Percentiles rank a stretch among this genome's conserved stretches.
phyloP scores from a whole-genome alignment of 2,888 invertebrate genomes.

The Cephus pygmeus region DNA sequence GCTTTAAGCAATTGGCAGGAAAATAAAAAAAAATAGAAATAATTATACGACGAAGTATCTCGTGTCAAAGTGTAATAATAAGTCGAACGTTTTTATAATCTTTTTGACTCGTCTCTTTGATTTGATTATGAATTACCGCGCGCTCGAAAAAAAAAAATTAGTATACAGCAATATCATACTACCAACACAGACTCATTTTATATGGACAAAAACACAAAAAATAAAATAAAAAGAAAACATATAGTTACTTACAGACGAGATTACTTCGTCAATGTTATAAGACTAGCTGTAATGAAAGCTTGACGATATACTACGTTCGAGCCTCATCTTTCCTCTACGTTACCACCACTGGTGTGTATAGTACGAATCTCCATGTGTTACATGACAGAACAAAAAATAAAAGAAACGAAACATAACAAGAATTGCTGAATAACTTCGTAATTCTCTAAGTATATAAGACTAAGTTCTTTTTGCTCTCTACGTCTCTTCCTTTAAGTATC shows the following conservation, averaged over 20 bases:
- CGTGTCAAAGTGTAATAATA: background rate
- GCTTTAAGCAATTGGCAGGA: background rate
- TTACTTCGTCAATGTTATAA: background rate
- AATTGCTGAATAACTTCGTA: slow-evolving; percentile 18
- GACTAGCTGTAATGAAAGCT: background rate
- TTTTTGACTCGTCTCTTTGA: background rate
- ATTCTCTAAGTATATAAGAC: background rate
- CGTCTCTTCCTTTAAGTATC: slow-evolving; percentile 29
- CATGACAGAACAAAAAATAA: background rate
- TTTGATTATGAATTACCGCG: background rate
- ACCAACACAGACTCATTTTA: background rate
- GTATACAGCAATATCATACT: background rate
- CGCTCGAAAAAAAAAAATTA: background rate
- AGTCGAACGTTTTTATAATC: background rate
- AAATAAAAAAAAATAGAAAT: background rate
- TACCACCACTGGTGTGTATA: background rate
- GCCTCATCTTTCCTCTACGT: background rate
- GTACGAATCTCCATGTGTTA: background rate
- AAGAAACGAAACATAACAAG: background rate
- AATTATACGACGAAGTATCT: background rate
- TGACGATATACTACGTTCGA: background rate
- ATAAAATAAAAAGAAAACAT: background rate
- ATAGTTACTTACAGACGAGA: background rate
- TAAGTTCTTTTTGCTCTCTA: background rate
- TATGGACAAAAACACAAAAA: background rate